Conservation (phyloP, 2,797 vertebrate genomes). For the Lagodon rhomboides region DNA sequence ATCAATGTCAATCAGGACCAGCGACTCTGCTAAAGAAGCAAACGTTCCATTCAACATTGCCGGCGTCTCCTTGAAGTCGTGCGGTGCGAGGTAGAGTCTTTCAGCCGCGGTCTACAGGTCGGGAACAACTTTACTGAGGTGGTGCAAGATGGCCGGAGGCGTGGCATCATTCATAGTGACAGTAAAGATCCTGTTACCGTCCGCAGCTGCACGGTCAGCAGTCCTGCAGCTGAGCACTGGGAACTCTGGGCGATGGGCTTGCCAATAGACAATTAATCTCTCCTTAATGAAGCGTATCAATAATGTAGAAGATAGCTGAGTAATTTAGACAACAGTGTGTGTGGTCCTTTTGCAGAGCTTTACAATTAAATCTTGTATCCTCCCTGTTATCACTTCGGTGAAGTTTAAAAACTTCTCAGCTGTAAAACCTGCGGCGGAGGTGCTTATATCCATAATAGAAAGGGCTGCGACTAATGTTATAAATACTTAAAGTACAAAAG, state of each 20-base stretch:
- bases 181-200: conserved; percentile 46
- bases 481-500: not conserved
- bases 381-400: not conserved
- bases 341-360: conserved; percentile 22
- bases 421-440: not conserved
- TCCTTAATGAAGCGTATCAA: conserved; percentile 72
- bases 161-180: conserved; percentile 64
- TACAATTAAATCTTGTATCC: conserved; percentile 15
- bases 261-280: conserved; percentile 70
- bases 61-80: not conserved
- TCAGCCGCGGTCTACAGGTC: conserved; percentile 11
- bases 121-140: conserved; percentile 15
- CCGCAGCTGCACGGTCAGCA: conserved; percentile 69
- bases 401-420: not conserved
- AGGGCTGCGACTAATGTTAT: too few relatives aligned
- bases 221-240: conserved; percentile 39
- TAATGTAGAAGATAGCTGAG: conserved; percentile 56
- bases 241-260: conserved; percentile 55
- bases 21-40: conserved; percentile 9
- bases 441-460: too few relatives aligned
- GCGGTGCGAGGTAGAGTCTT: not conserved
- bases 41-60: not conserved
- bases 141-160: conserved; percentile 43
- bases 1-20: conserved; percentile 44
- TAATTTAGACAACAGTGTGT: conserved; percentile 51